Base-by-base conservation (phyloP, 2,888 invertebrate genomes). In the Spialia ferax region DNA sequence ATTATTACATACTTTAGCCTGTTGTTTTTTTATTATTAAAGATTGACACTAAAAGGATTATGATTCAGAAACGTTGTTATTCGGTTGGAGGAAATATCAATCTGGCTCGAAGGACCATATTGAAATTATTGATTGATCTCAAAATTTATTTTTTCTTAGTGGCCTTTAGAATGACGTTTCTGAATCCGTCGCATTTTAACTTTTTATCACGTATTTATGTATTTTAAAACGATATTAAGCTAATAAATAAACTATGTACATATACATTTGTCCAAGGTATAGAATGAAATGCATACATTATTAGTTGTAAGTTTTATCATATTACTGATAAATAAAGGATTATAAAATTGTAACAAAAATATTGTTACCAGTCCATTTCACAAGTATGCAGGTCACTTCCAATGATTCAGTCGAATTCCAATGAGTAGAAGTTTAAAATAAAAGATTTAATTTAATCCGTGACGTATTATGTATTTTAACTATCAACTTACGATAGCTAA, bases 61-160 rank as follows among this genome's bases (percentile, higher is more conserved):
- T 81, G 77, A 80, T 84, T 84, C 79, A 77, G 76, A 78, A 76
- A 75, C 76, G 76, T 79, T 77, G 68, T 75, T 80, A 77, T 77
- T 72, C 69, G 13, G 56, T 68, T 50, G 67, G 62, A 56, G 35
- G 38, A 72, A 70, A 73, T 76, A 64, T 71, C 72, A 74, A 79
- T 80, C 77, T 73, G 82, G 79, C 79, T 82, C 77, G 80, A 80
- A 80, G 76, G 81, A 86, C 82, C 83, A 86, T 80, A 75, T 75
- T 59, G 74, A 72, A 70, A 72, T 72, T 68, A 63, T 63, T 11
- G 15, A 63, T 66, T 74, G 74, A 74, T 73, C 74, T 74, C 74
- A 67, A 62, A 35, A 65, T 54, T n/a, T 48, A 66, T 66, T 69
- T 68, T 52, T 48, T 22, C 1, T 26, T 48, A 26, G 13, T 22